Percentiles rank a stretch among this genome's conserved stretches.
These are phyloP conservation scores for Trachelus troglodyta DNA, from an alignment of 2,888 invertebrate species.

Conservation along the genomic window DNA sequence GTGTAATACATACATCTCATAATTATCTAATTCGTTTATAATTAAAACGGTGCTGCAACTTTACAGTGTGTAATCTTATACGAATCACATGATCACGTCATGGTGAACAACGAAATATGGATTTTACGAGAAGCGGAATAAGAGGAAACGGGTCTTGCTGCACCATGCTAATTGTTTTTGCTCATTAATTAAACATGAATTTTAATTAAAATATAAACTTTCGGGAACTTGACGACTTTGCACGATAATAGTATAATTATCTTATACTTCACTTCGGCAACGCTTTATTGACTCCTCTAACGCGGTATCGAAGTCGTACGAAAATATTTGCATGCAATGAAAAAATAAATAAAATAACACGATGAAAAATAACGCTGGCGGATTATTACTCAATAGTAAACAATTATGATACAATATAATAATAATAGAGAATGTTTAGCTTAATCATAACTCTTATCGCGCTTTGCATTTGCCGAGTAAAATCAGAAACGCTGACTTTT, in stretches of 20 bases:
- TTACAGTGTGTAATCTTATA: neutral
- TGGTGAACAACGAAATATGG: neutral
- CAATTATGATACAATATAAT: neutral
- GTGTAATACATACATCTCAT: neutral
- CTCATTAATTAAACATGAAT: neutral
- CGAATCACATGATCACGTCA: neutral
- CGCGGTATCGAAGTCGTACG: neutral
- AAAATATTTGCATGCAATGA: neutral
- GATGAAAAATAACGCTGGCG: neutral
- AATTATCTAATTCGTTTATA: neutral
- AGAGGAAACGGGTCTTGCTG: neutral
- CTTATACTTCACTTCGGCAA: neutral
- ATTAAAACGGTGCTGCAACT: neutral
- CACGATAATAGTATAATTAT: neutral
- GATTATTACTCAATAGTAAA: neutral
- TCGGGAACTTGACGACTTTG: neutral
- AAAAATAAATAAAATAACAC: neutral
- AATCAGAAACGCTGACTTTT: neutral
- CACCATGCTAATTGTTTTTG: neutral
- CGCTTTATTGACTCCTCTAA: neutral
- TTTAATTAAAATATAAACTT: neutral
- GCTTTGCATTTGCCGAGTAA: neutral
- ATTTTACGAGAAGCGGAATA: neutral
- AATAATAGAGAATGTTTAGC: neutral
- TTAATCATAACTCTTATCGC: neutral